Evolutionary conservation across 2,888 invertebrate species (phyloP).

Genomic region (Ormyrus pomaceus): DNA sequence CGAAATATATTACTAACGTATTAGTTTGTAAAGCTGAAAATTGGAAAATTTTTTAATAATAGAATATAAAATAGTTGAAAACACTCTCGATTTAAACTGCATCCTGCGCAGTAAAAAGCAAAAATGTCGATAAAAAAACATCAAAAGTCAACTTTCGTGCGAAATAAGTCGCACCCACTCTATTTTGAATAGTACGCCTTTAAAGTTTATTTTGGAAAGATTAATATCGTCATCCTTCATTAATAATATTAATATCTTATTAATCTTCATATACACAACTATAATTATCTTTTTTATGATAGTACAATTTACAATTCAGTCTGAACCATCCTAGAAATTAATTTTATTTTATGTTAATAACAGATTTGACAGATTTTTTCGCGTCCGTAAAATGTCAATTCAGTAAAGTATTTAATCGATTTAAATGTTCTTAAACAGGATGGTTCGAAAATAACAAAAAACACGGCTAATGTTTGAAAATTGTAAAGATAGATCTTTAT

Average conservation of each 20-base stretch:
- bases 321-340: constrained; percentile 51
- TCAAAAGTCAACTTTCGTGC: constrained; percentile 35
- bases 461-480: constrained; percentile 9
- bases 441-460: constrained; percentile 45
- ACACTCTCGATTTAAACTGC: constrained; percentile 42
- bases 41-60: constrained; percentile 9
- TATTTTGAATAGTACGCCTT: not conserved
- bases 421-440: constrained; percentile 26
- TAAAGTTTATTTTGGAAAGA: constrained; percentile 20
- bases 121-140: constrained; percentile 16
- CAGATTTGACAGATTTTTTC: constrained; percentile 9
- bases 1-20: constrained; percentile 9
- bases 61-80: constrained; percentile 37
- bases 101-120: constrained; percentile 49
- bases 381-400: too few species aligned
- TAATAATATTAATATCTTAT: constrained; percentile 46
- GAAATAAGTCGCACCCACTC: constrained; percentile 26
- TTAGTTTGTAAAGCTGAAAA: constrained; percentile 29
- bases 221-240: constrained; percentile 23
- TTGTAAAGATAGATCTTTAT: constrained; percentile 20
- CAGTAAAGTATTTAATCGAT: constrained; percentile 17
- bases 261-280: constrained; percentile 48
- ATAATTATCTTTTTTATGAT: constrained; percentile 40
- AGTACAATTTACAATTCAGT: constrained; percentile 56
- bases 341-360: constrained; percentile 26